phyloP scores from a whole-genome alignment of 2,797 vertebrate genomes.

The Lepus oiostolus region DNA sequence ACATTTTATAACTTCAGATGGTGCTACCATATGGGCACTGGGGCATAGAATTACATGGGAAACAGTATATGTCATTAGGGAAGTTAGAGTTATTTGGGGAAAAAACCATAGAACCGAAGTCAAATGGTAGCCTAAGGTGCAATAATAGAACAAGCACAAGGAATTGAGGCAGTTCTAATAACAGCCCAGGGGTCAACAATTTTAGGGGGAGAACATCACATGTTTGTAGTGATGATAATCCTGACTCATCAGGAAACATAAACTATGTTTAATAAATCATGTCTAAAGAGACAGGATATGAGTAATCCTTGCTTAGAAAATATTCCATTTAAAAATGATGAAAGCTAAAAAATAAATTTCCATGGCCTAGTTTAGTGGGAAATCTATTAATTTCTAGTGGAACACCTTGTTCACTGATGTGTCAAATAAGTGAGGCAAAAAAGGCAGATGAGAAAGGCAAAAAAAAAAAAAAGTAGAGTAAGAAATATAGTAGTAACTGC shows the following conservation, averaged over 20 bases:
- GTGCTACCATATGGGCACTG: background rate
- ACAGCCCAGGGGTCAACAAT: too few relatives aligned
- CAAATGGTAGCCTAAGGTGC: background rate
- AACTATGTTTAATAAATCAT: conserved; percentile 48
- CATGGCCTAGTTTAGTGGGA: conserved; percentile 43
- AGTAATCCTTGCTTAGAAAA: conserved; percentile 51
- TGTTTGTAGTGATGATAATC: background rate
- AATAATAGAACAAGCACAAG: background rate
- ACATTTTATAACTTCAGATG: background rate
- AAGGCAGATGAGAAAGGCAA: conserved; percentile 28
- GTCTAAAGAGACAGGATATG: conserved; percentile 51
- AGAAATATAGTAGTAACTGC: background rate
- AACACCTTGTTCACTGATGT: background rate
- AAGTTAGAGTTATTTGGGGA: background rate
- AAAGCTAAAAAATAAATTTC: conserved; percentile 62
- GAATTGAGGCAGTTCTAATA: background rate
- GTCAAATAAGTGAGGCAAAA: conserved; percentile 47
- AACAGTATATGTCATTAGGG: background rate
- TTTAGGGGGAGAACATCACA: background rate
- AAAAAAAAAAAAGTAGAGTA: background rate
- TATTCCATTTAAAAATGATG: conserved; percentile 56
- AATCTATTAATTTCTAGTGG: conserved; percentile 62
- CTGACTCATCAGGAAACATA: conserved; percentile 44
- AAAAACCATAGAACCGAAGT: background rate
- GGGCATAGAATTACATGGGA: background rate